Base-by-base conservation (phyloP, 2,888 invertebrate species). In the Agonopterix subpropinquella region DNA sequence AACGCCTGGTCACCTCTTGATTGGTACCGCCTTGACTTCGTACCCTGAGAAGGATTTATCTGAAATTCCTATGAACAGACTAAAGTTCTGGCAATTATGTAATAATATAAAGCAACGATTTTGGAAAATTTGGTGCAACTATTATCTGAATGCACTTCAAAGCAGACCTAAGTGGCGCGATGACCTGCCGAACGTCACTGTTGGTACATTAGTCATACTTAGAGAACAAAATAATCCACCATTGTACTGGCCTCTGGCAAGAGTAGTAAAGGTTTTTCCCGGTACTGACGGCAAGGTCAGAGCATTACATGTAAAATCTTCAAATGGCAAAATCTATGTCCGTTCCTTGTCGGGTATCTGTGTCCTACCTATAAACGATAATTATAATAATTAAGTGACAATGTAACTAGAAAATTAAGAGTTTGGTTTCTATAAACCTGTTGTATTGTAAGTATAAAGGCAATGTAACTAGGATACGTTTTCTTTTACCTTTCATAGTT, bases 1-100 rank as follows among this genome's bases (percentile, higher is more conserved):
- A 1, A 53, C 53, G 8, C 55, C 55, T 1, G 53, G 53, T 39
- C 52, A 55, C 39, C 53, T 55, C 9, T 13, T 55, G 7, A 44
- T 48, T 28, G 55, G 55, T 0, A 44, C 11, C 9, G 11, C 53
- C 1, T 9, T 56, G 4, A 52, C 47, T 11, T 42, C 35, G 8
- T 54, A 54, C 37, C 50, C 53, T n/a, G 49, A 54, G 43, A 8
- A 3, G 8, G 48, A 56, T 47, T 39, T 48, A 10, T 45, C 41
- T 15, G 44, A 52, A 0, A 35, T 44, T 10, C 44, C 48, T 3
- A 11, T 7, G 3, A 48, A 41, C 13, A 48, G 44, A 10, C 35
- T 48, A 7, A 3, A 36, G 2, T 48, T 44, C 13, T 48, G 48
- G 48, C n/a, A 42, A 1, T 11, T 11, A 8, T 41, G 44, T 18